phyloP scores from a whole-genome alignment of 2,113 vertebrate genomes.

The Baryphthengus martii region DNA sequence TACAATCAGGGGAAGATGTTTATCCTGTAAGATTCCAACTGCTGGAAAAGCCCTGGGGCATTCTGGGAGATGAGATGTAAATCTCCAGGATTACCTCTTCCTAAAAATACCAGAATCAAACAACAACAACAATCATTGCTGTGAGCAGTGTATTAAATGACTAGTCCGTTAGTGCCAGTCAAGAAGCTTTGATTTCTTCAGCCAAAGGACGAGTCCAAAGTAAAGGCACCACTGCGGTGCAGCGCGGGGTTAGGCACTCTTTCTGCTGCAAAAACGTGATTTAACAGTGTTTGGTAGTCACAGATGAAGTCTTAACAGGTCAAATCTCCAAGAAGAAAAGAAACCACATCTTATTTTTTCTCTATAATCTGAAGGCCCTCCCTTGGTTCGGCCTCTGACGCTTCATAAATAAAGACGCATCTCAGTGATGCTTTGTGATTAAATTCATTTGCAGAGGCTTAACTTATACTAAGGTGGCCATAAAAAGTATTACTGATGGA shows the following conservation, averaged over 20 bases:
- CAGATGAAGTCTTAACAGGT: not conserved
- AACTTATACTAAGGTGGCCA: not conserved
- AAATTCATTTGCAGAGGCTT: not conserved
- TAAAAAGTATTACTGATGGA: not conserved
- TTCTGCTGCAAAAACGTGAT: not conserved
- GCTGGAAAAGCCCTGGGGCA: conserved; percentile 51
- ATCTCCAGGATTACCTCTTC: conserved; percentile 58
- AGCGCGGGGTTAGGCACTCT: rapidly evolving
- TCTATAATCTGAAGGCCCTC: not conserved
- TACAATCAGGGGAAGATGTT: conserved; percentile 61
- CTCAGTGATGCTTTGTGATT: not conserved
- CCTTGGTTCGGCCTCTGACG: not conserved
- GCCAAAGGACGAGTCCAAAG: not conserved
- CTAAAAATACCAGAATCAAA: conserved; percentile 43
- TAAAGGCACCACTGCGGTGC: not conserved
- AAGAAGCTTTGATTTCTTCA: not conserved
- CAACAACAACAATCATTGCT: not conserved
- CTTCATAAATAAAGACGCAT: not conserved
- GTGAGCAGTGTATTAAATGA: not conserved
- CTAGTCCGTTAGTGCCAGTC: not conserved
- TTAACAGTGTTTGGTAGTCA: not conserved
- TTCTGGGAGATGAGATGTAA: conserved; percentile 61
- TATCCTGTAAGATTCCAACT: conserved; percentile 52
- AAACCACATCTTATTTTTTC: not conserved
- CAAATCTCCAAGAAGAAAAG: not conserved